Conservation (phyloP, 2,888 invertebrate genomes). For the Listrodromus nycthemerus region DNA sequence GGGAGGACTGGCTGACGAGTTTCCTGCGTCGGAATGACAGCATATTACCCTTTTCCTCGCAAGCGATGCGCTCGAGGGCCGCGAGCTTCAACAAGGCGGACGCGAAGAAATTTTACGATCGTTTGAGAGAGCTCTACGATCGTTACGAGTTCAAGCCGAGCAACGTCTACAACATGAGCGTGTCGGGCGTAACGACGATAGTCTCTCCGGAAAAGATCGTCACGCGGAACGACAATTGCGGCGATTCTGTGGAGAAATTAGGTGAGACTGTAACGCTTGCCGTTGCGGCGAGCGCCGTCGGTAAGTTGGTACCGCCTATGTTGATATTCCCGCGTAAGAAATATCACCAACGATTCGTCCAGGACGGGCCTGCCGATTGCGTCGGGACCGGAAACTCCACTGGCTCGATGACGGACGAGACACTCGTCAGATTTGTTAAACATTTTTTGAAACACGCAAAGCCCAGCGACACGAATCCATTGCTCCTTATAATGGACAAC, state of each 20-base stretch:
- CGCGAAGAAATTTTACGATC: conserved; percentile 64
- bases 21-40: conserved; percentile 58
- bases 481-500: conserved; percentile 75
- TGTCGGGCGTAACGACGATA: conserved; percentile 69
- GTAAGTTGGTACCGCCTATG: conserved; percentile 59
- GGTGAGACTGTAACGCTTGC: conserved; percentile 51
- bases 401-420: conserved; percentile 75
- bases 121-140: conserved; percentile 45
- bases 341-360: conserved; percentile 65
- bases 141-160: conserved; percentile 45
- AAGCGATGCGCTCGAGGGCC: conserved; percentile 65
- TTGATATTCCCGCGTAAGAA: conserved; percentile 63
- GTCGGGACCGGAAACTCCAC: conserved; percentile 67
- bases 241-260: neutral
- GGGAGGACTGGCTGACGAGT: conserved; percentile 58
- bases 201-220: conserved; percentile 19
- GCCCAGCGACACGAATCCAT: conserved; percentile 67
- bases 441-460: conserved; percentile 74
- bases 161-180: conserved; percentile 68
- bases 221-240: neutral
- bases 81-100: conserved; percentile 67
- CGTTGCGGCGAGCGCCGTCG: conserved; percentile 42
- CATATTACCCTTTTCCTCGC: conserved; percentile 62
- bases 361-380: conserved; percentile 69
- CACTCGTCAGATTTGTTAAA: conserved; percentile 71